phyloP scores from a whole-genome alignment of 2,888 invertebrate genomes.

The Meta bourneti region DNA sequence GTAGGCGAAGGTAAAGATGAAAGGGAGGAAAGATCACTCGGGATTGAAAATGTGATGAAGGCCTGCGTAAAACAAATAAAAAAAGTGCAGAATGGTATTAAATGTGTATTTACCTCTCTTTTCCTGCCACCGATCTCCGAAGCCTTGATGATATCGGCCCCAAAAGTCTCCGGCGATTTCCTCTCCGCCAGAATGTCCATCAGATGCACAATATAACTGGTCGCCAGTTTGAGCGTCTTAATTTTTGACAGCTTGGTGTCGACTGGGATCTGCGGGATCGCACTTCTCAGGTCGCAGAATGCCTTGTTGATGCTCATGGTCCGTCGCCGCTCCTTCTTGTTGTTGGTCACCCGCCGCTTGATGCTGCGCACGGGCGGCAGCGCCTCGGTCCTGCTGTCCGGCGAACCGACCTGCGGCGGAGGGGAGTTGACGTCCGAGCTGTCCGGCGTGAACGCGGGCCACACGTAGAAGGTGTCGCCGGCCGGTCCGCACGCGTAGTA shows the following conservation, averaged over 20 bases:
- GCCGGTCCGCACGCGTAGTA: conserved; percentile 48
- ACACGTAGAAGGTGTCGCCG: conserved; percentile 39
- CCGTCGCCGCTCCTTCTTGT: conserved; percentile 94
- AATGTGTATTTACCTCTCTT: conserved; percentile 6
- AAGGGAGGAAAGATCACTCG: no score
- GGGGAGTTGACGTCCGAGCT: conserved; percentile 23
- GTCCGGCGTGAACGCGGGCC: conserved; percentile 36
- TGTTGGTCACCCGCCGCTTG: conserved; percentile 93
- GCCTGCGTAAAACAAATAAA: no score
- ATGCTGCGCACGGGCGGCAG: conserved; percentile 82
- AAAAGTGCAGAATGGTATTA: no score
- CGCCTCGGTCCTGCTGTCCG: background rate
- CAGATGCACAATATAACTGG: conserved; percentile 94
- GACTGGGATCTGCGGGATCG: conserved; percentile 97
- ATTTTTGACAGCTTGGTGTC: conserved; percentile 97
- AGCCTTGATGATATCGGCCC: conserved; percentile 12
- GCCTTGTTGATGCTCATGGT: conserved; percentile 97
- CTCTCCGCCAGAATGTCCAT: conserved; percentile 87
- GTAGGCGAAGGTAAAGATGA: no score
- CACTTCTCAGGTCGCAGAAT: conserved; percentile 93
- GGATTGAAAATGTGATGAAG: no score
- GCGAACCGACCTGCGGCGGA: background rate
- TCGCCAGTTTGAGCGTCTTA: conserved; percentile 95
- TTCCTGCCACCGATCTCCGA: conserved; percentile 3
- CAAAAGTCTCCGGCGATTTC: conserved; percentile 19